Base-by-base conservation (phyloP, 2,797 vertebrate species). In the Enteromius viviparus region DNA sequence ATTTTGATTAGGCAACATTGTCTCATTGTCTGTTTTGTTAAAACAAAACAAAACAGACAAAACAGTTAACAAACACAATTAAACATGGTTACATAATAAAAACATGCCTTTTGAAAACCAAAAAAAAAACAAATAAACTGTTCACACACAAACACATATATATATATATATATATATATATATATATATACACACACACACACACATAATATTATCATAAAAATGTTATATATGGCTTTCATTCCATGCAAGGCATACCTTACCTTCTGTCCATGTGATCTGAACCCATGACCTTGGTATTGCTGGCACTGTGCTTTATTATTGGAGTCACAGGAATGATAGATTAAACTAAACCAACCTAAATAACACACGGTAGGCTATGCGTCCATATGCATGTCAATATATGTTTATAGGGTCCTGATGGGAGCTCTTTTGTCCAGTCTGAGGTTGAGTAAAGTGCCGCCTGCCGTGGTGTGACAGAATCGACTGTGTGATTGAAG, bases 401-500 rank as follows among this genome's bases (percentile, higher is more conserved):
- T 68, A 26, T 47, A 65, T 60, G 64, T 76, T 11, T 68, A 40
- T 47, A 53, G 45, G 6, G 19, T 58, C 37, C 42, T 69, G 71
- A 76, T 76, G 34, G 23, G 32, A 72, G 92, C 90, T 92, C 89
- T 66, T 80, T 88, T 88, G 86, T 90, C 90, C 92, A 91, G 90
- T 90, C 60, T 55, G 69, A 58, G 71, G 47, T 68, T 45, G 78
- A 80, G 68, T 83, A 85, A 83, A 84, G 68, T 55, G 89, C 80
- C 90, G 91, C 90, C 90, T 84, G 85, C 86, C 92, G 83, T 90
- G 87, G 84, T 90, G 88, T 87, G 91, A 90, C 91, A 93, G 93
- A 91, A 87, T 92, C 89, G 92, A 91, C 88, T 89, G 88, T 90
- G 93, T 94, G 93, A 94, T 94, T 93, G 93, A 95, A 88, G 92